A percentile compares a stretch with the other conserved stretches of the same genome.
phyloP scores from a whole-genome alignment of 2,888 invertebrate genomes.

The Epirrhoe tristata region DNA sequence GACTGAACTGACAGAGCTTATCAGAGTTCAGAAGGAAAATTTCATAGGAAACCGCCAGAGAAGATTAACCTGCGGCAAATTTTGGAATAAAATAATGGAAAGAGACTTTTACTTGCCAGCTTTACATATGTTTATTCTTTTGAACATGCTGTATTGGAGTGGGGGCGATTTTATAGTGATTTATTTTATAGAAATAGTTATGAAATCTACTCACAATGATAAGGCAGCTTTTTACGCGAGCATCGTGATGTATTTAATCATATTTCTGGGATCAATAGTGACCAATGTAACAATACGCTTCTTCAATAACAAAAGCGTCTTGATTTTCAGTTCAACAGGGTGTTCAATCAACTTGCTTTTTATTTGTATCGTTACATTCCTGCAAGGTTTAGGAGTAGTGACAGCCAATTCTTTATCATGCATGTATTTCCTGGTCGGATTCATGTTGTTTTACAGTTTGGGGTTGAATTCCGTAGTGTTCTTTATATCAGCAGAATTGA shows the following conservation, averaged over 20 bases:
- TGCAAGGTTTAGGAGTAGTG: conserved; percentile 27
- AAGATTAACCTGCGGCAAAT: neutral
- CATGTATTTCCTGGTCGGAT: conserved; percentile 32
- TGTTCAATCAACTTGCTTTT: conserved; percentile 13
- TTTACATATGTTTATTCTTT: conserved; percentile 22
- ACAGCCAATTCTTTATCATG: conserved; percentile 29
- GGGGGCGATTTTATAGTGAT: conserved; percentile 22
- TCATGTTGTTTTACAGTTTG: conserved; percentile 22
- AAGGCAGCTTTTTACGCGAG: conserved; percentile 22
- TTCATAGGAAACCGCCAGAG: neutral
- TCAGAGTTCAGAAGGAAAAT: conserved; percentile 36
- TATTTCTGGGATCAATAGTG: conserved; percentile 11
- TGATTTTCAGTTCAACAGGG: conserved; percentile 19
- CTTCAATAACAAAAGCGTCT: conserved; percentile 22
- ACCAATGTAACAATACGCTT: conserved; percentile 10
- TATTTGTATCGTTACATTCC: conserved; percentile 14
- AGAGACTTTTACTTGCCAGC: conserved; percentile 29
- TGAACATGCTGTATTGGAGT: conserved; percentile 31
- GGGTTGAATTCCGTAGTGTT: conserved; percentile 30
- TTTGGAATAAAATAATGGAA: conserved; percentile 3
- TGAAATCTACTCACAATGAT: conserved; percentile 14
- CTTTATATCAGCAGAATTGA: conserved; percentile 33
- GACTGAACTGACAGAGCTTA: conserved; percentile 35
- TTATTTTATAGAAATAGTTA: conserved; percentile 27
- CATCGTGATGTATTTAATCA: conserved; percentile 16